Percentiles rank a stretch among this genome's conserved stretches.
Conservation (phyloP, 2,888 invertebrate genomes). For the Idaea straminata region DNA sequence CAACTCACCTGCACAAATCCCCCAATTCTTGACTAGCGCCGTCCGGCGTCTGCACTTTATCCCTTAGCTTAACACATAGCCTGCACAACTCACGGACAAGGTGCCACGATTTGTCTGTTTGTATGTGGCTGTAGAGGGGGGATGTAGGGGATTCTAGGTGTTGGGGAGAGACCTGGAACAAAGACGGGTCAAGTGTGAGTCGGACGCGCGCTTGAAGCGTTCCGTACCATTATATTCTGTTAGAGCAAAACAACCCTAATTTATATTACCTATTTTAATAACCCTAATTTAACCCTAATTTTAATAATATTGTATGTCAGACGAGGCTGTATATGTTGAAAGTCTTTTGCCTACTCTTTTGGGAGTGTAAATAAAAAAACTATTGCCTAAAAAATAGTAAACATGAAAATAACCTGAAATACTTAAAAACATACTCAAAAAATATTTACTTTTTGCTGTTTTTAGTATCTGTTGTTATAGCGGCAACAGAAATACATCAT, state of each 20-base stretch:
- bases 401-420: too few relatives aligned
- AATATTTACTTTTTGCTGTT: too few relatives aligned
- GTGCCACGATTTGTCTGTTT: conserved; percentile 32
- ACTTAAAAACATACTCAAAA: too few relatives aligned
- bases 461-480: too few relatives aligned
- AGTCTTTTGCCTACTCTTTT: too few relatives aligned
- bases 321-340: background rate
- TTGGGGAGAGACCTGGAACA: background rate
- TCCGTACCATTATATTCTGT: background rate
- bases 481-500: too few relatives aligned
- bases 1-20: background rate
- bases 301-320: too few relatives aligned
- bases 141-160: background rate
- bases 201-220: too few relatives aligned
- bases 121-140: background rate
- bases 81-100: conserved; percentile 41
- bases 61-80: conserved; percentile 36
- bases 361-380: too few relatives aligned
- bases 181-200: background rate
- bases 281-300: too few relatives aligned
- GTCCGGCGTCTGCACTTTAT: conserved; percentile 8
- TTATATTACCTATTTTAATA: too few relatives aligned
- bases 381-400: too few relatives aligned
- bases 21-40: conserved; percentile 2
- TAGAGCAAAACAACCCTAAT: background rate